These are phyloP conservation scores for Mythimna vitellina DNA, from an alignment of 2,888 invertebrate species.

Conservation along the genomic window DNA sequence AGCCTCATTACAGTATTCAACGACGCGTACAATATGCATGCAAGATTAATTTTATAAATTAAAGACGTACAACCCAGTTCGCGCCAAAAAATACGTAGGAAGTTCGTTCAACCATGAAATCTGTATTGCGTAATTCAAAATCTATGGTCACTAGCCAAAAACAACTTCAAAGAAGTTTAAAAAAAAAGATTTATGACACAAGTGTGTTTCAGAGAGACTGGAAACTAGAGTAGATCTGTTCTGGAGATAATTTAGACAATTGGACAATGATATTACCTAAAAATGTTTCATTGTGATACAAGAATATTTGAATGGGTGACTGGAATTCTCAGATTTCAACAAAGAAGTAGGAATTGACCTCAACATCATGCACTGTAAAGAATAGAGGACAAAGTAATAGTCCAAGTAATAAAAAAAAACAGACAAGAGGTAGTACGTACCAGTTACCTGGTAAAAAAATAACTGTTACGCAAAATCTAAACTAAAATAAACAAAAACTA, in stretches of 20 bases:
- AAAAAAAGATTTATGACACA: constrained; percentile 29
- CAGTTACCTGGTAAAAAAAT: not conserved
- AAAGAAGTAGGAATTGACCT: not conserved
- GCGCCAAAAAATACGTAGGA: constrained; percentile 49
- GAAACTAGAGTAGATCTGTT: constrained; percentile 42
- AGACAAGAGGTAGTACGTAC: not conserved
- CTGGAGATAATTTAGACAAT: constrained; percentile 34
- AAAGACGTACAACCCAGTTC: constrained; percentile 40
- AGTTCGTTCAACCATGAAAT: constrained; percentile 62
- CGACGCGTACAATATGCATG: constrained; percentile 33
- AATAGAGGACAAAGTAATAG: not conserved
- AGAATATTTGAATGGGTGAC: not conserved
- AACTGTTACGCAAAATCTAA: not conserved
- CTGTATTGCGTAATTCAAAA: constrained; percentile 54
- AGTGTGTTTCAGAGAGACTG: constrained; percentile 17
- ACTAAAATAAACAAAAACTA: not conserved
- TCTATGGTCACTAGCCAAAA: constrained; percentile 38
- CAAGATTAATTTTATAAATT: constrained; percentile 36
- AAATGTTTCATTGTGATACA: constrained; percentile 15
- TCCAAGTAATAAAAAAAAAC: constrained; percentile 2
- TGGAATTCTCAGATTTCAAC: not conserved
- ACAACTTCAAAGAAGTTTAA: constrained; percentile 30
- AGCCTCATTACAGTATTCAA: constrained; percentile 33
- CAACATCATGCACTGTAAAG: not conserved
- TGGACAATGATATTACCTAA: constrained; percentile 28